Evolutionary conservation across 2,113 vertebrate genomes (phyloP).

Genomic region (Ceyx cyanopectus): DNA sequence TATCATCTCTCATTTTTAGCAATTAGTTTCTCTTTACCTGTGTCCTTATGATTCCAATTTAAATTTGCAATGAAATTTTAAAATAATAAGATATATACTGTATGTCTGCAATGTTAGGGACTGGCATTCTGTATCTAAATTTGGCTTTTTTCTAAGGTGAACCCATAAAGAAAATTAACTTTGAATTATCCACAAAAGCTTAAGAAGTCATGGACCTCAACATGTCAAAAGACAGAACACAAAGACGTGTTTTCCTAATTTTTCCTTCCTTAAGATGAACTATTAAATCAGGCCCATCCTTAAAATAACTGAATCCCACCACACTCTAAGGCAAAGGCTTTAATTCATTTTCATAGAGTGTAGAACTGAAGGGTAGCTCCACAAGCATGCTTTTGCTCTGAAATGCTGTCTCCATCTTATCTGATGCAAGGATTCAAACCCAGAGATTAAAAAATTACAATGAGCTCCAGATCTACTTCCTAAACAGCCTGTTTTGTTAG

Average conservation of each 20-base stretch:
- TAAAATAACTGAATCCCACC: neutral
- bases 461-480: neutral
- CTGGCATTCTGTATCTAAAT: neutral
- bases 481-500: neutral
- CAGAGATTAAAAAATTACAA: neutral
- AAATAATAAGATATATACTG: neutral
- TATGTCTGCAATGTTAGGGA: neutral
- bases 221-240: neutral
- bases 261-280: neutral
- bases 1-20: neutral
- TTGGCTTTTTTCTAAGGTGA: neutral
- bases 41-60: neutral
- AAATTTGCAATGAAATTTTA: neutral
- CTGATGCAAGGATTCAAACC: neutral
- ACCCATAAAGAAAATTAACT: neutral
- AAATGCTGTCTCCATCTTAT: neutral
- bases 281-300: neutral
- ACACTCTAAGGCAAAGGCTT: neutral
- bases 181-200: neutral
- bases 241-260: neutral
- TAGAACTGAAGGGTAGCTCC: neutral
- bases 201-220: neutral
- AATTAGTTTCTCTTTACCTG: neutral
- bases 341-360: neutral
- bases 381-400: neutral